Conservation (phyloP, 2,888 invertebrate genomes). For the Lycia hirtaria region DNA sequence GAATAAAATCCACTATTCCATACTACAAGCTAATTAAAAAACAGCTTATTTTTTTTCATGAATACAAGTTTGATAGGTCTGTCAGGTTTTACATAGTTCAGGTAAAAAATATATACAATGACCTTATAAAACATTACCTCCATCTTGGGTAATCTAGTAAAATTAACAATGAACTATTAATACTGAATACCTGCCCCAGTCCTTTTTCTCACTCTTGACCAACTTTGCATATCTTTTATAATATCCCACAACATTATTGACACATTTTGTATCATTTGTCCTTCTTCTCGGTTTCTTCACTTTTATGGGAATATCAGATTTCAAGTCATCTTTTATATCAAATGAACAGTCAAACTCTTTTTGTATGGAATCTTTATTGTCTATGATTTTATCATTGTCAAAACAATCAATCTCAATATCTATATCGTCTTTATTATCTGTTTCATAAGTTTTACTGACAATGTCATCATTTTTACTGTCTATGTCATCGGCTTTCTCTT, state of each 20-base stretch:
- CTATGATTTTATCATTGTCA: not conserved
- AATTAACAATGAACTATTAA: too few relatives aligned
- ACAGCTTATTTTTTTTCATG: too few relatives aligned
- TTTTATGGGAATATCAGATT: constrained; percentile 5
- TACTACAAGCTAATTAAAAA: too few relatives aligned
- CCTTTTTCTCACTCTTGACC: constrained; percentile 28
- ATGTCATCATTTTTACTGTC: not conserved
- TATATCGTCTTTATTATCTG: not conserved
- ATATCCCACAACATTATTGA: constrained; percentile 32
- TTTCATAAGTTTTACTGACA: not conserved
- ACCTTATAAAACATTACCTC: too few relatives aligned
- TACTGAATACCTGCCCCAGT: constrained; percentile 30
- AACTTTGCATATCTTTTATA: constrained; percentile 28
- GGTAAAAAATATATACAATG: not conserved
- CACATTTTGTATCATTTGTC: constrained; percentile 27
- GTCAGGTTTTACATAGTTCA: too few relatives aligned
- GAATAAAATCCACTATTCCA: too few relatives aligned
- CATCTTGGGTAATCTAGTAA: too few relatives aligned
- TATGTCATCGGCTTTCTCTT: not conserved
- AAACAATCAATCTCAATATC: not conserved
- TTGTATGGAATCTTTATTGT: constrained; percentile 12
- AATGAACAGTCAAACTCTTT: not conserved
- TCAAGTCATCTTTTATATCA: constrained; percentile 18
- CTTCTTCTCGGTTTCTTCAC: constrained; percentile 16
- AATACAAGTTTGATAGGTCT: too few relatives aligned